A percentile compares a stretch with the other conserved stretches of the same genome.
Conservation (phyloP, 2,797 vertebrate species). For the Phoeniculus purpureus region DNA sequence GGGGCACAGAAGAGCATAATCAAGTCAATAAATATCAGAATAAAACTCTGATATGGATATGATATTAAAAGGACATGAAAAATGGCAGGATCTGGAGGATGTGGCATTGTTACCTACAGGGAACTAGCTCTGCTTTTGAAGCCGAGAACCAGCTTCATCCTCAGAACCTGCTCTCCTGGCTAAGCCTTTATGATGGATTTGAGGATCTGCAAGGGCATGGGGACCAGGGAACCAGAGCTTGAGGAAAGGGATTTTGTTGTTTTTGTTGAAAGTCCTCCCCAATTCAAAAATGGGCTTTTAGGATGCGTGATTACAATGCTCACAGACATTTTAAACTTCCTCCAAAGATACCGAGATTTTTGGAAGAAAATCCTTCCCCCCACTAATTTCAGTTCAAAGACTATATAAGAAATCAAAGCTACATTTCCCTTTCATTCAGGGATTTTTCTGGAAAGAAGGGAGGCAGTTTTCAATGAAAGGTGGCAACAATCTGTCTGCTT, state of each 20-base stretch:
- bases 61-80: background rate
- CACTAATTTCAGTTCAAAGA: background rate
- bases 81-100: background rate
- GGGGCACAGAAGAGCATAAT: background rate
- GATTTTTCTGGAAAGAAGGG: background rate
- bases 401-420: background rate
- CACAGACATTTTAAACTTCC: background rate
- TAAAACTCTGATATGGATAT: background rate
- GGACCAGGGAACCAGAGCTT: background rate
- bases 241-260: background rate
- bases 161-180: accelerated
- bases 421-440: background rate
- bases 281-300: background rate
- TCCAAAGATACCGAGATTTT: background rate
- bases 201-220: background rate
- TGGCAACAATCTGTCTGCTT: background rate
- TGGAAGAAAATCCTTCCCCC: background rate
- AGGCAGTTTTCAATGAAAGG: background rate
- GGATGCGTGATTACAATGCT: background rate
- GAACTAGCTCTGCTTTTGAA: background rate
- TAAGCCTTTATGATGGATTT: background rate
- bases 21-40: background rate
- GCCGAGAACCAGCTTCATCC: background rate
- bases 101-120: background rate
- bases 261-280: background rate